A percentile compares a stretch with the other conserved stretches of the same genome.
phyloP scores from a whole-genome alignment of 2,888 invertebrate genomes.

The Nemotelus pantherinus region DNA sequence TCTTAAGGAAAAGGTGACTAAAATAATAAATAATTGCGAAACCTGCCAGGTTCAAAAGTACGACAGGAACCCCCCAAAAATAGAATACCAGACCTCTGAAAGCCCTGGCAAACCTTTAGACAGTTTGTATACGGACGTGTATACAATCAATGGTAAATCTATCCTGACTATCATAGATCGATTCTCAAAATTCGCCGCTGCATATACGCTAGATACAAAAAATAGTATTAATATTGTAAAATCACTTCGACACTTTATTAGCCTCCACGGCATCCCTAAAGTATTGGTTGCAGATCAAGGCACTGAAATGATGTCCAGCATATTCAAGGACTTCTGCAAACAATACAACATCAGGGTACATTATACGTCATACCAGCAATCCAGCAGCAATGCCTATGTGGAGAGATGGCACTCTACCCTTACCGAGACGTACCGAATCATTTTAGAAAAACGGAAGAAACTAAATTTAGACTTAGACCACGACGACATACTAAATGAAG shows the following conservation, averaged over 20 bases:
- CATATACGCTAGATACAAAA: slow-evolving; percentile 46
- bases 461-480: neutral
- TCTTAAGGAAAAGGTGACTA: too few species aligned
- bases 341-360: slow-evolving; percentile 41
- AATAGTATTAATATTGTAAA: slow-evolving; percentile 48
- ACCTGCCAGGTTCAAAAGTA: slow-evolving; percentile 48
- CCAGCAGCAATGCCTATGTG: slow-evolving; percentile 46
- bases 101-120: neutral
- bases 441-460: neutral
- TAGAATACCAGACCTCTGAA: neutral
- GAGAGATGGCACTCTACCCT: slow-evolving; percentile 46
- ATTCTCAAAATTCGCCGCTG: slow-evolving; percentile 50
- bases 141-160: slow-evolving; percentile 49
- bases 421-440: neutral
- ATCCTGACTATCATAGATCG: slow-evolving; percentile 48
- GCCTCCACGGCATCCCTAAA: neutral
- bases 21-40: slow-evolving; percentile 46
- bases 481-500: neutral
- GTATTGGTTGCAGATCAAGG: slow-evolving; percentile 48
- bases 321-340: slow-evolving; percentile 48
- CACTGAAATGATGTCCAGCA: slow-evolving; percentile 39
- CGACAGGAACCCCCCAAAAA: slow-evolving; percentile 46
- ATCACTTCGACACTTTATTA: slow-evolving; percentile 24
- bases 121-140: slow-evolving; percentile 38
- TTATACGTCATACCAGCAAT: slow-evolving; percentile 49